These are phyloP conservation scores for Meandrina meandrites DNA, from an alignment of 92 coral and sea anemone genomes.

Conservation along the genomic window DNA sequence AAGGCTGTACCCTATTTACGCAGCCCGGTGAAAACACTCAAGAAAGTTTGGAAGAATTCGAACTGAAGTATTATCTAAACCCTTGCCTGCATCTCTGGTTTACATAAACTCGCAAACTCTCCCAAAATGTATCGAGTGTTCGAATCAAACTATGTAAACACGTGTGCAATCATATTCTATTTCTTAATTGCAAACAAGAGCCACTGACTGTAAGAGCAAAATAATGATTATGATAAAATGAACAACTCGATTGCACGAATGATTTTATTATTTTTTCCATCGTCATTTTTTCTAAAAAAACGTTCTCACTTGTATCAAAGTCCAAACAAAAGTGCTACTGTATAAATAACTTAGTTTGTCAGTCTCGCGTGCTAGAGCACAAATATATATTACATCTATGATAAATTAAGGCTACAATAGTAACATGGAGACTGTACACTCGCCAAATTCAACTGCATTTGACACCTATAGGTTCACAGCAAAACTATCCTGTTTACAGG, in stretches of 20 bases:
- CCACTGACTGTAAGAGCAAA: not conserved
- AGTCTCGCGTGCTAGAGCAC: not conserved
- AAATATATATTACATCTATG: conserved; percentile 4
- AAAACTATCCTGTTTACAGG: no score
- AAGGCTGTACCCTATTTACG: no score
- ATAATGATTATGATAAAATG: not conserved
- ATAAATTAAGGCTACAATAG: conserved; percentile 16
- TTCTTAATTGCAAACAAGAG: not conserved
- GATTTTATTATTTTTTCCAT: not conserved
- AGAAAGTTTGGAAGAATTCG: not conserved
- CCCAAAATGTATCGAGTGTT: not conserved
- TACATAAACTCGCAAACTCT: not conserved
- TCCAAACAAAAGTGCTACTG: not conserved
- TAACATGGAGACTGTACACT: not conserved
- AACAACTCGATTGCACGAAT: not conserved
- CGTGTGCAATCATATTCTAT: not conserved
- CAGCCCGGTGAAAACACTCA: not conserved
- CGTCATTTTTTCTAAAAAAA: no score
- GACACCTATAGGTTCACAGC: no score
- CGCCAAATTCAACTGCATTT: not conserved
- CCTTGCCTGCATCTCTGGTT: not conserved
- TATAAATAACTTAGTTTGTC: not conserved
- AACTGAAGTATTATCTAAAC: not conserved
- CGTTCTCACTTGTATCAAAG: not conserved
- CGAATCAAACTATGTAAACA: not conserved